Evolutionary conservation across 2,797 vertebrate species (phyloP), one percentile per base, ranked within the genome.

Genomic region (Sebastes cheni): DNA sequence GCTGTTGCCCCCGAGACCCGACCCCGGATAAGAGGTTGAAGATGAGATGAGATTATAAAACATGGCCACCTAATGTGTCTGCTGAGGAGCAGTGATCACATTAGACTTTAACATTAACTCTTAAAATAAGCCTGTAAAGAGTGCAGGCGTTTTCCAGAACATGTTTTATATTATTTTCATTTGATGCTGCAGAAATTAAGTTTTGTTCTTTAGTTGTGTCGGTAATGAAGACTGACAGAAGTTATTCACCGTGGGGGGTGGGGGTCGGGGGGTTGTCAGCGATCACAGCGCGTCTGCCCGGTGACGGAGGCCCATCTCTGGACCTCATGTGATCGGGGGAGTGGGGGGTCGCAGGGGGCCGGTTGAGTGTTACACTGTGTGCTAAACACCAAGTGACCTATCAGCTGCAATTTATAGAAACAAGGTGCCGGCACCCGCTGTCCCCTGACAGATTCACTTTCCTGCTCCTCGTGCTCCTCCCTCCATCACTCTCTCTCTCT

Each of bases 361-460:
- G 83, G 70, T 62, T 75, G 81, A 76, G 84, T 90, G 90, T 94
- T 89, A 89, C 92, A 90, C 90, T 88, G 83, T 91, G 94, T 95
- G 88, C 93, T 85, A 83, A 93, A 92, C 92, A 92, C 86, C 86
- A 84, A 93, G 91, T 95, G 93, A 95, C 92, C 93, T 91, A 90
- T 92, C 91, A 82, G 90, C 89, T 93, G 93, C 93, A 95, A 94
- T 95, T 95, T 95, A 95, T 96, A 95, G 95, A 94, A 94, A 80
- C 89, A 88, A 91, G 91, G 88, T 91, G 81, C 89, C 88, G 81
- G 88, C 89, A 85, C 87, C 90, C 75, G 81, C 90, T 91, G 86
- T 89, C 82, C 88, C 86, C 83, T 86, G 89, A 88, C 86, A 88
- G 89, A 93, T 92, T 93, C 79, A 39, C 85, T 90, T 93, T 89